Evolutionary conservation across 2,113 vertebrate genomes (phyloP).

Genomic region (Lepus timidus): DNA sequence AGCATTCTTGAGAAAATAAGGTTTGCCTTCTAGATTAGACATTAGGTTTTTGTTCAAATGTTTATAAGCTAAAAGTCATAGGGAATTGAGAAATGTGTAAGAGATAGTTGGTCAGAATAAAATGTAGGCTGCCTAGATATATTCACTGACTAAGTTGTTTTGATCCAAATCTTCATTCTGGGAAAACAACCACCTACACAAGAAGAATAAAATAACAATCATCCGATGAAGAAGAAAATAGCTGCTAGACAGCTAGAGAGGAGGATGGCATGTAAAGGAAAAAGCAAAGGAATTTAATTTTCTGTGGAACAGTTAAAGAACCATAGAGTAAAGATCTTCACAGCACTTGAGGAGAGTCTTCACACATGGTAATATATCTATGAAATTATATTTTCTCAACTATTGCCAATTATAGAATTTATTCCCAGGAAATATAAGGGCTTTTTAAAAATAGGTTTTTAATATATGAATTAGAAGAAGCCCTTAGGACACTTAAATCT

Average conservation of each 20-base stretch:
- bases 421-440: not conserved
- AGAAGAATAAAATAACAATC: constrained; percentile 52
- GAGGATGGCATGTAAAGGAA: not conserved
- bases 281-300: not conserved
- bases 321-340: not conserved
- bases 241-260: not conserved
- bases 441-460: not conserved
- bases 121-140: constrained; percentile 10
- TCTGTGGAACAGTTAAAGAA: too few species aligned
- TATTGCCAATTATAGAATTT: not conserved
- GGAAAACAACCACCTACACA: constrained; percentile 56
- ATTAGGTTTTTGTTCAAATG: constrained; percentile 42
- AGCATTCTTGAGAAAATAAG: constrained; percentile 37
- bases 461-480: not conserved
- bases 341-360: too few species aligned
- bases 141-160: constrained; percentile 72
- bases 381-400: not conserved
- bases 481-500: not conserved
- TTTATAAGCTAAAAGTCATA: constrained; percentile 54
- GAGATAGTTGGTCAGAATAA: constrained; percentile 43
- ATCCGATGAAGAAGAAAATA: constrained; percentile 25
- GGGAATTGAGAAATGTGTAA: constrained; percentile 19
- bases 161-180: constrained; percentile 68
- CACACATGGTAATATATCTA: not conserved
- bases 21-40: constrained; percentile 2